These are phyloP conservation scores for Abramis brama DNA, from an alignment of 2,113 vertebrate genomes.

Conservation along the genomic window DNA sequence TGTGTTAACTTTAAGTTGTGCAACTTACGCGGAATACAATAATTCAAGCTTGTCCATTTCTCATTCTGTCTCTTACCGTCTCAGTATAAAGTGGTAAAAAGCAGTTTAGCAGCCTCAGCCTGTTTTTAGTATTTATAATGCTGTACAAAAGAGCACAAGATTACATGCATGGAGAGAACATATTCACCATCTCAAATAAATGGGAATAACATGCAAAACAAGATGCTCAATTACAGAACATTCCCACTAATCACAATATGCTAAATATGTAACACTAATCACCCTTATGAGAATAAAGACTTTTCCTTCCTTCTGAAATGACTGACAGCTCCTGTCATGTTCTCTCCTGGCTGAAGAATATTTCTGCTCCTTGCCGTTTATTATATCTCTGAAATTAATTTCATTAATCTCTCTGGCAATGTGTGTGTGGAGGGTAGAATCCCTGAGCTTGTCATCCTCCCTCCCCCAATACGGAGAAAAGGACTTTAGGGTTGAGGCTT, in stretches of 20 bases:
- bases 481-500: conserved; percentile 54
- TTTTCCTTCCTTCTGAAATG: conserved; percentile 28
- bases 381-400: conserved; percentile 56
- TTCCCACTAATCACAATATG: conserved; percentile 60
- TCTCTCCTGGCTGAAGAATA: conserved; percentile 44
- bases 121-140: conserved; percentile 1
- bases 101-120: neutral
- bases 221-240: conserved; percentile 67
- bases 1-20: neutral
- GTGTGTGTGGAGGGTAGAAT: conserved; percentile 28
- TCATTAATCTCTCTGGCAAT: conserved; percentile 60
- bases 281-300: conserved; percentile 62
- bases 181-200: conserved; percentile 60
- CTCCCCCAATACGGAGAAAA: conserved; percentile 51
- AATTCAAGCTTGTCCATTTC: neutral
- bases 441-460: conserved; percentile 21
- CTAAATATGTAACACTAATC: conserved; percentile 71
- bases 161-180: neutral
- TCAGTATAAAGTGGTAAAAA: neutral
- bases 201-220: conserved; percentile 64
- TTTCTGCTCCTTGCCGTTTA: conserved; percentile 46
- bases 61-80: neutral
- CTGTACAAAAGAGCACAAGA: neutral
- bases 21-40: neutral
- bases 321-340: conserved; percentile 29